Conservation (phyloP, 2,888 invertebrate species). For the Seira sanloemensis region DNA sequence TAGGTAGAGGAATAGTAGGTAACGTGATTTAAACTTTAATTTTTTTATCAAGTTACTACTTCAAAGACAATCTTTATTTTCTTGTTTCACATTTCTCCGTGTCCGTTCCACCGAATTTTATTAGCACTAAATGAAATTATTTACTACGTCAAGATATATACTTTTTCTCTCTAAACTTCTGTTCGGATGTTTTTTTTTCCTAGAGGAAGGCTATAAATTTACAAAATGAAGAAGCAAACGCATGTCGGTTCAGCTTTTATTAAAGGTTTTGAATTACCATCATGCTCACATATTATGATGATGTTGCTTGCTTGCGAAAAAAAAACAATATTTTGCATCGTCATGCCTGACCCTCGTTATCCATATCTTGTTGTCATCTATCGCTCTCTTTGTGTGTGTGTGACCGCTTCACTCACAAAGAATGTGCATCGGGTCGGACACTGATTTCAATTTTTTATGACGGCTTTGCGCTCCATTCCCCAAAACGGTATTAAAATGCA, state of each 20-base stretch:
- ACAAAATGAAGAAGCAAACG: too few species aligned
- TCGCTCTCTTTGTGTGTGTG: background rate
- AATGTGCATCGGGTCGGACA: too few species aligned
- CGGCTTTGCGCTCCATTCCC: too few species aligned
- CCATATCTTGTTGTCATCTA: background rate
- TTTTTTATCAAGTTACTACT: background rate
- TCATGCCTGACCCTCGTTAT: background rate
- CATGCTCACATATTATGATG: background rate
- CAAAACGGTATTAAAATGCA: background rate
- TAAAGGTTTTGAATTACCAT: background rate
- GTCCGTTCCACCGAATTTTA: too few species aligned
- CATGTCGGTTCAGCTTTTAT: background rate
- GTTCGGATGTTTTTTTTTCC: too few species aligned
- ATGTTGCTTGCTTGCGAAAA: too few species aligned
- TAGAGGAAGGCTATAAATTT: too few species aligned
- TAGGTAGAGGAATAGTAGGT: background rate
- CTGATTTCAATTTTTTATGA: background rate
- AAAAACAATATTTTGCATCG: background rate
- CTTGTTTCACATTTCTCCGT: background rate
- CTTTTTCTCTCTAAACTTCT: background rate
- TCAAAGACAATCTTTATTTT: background rate
- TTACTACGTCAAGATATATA: background rate
- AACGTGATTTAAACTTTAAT: too few species aligned
- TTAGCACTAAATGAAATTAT: too few species aligned
- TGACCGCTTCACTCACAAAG: background rate